Percentiles rank a stretch among this genome's conserved stretches.
These are phyloP conservation scores for Glandiceps talaboti DNA, from an alignment of 53 echinoderm and acorn worm genomes.

Conservation along the genomic window DNA sequence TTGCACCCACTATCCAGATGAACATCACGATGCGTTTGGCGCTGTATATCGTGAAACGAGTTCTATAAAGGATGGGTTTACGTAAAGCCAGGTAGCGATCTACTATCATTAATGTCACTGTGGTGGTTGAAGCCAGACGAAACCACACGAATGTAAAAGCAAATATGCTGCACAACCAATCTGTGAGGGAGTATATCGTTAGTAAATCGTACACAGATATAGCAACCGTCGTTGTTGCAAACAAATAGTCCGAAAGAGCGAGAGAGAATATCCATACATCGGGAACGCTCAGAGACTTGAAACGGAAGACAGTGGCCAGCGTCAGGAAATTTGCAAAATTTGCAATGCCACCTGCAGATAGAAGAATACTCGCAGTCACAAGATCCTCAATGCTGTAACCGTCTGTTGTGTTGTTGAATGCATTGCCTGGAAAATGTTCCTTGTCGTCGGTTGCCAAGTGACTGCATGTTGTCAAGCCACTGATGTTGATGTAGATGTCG, in stretches of 20 bases:
- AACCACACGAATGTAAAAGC: conserved; percentile 13
- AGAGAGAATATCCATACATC: conserved; percentile 44
- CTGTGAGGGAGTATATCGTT: not conserved
- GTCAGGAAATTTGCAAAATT: conserved; percentile 32
- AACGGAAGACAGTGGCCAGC: conserved; percentile 22
- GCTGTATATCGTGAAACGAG: conserved; percentile 18
- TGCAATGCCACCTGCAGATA: conserved; percentile 11
- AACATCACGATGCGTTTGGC: conserved; percentile 20
- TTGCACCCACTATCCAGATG: conserved; percentile 12
- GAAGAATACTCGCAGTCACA: not conserved
- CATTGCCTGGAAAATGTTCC: too few relatives aligned
- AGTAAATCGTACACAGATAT: not conserved
- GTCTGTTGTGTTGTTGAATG: too few relatives aligned
- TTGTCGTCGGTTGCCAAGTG: too few relatives aligned
- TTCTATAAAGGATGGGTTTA: conserved; percentile 47
- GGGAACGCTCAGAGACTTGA: conserved; percentile 34
- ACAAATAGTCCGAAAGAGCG: conserved; percentile 30
- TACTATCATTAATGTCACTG: conserved; percentile 39
- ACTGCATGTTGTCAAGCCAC: not conserved
- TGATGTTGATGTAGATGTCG: too few relatives aligned
- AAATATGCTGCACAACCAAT: conserved; percentile 16
- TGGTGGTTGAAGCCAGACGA: conserved; percentile 28
- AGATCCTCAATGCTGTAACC: not conserved
- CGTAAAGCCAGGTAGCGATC: conserved; percentile 51
- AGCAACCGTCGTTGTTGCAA: not conserved